Evolutionary conservation across 2,797 vertebrate species (phyloP).

Genomic region (Hyperoplus lanceolatus): DNA sequence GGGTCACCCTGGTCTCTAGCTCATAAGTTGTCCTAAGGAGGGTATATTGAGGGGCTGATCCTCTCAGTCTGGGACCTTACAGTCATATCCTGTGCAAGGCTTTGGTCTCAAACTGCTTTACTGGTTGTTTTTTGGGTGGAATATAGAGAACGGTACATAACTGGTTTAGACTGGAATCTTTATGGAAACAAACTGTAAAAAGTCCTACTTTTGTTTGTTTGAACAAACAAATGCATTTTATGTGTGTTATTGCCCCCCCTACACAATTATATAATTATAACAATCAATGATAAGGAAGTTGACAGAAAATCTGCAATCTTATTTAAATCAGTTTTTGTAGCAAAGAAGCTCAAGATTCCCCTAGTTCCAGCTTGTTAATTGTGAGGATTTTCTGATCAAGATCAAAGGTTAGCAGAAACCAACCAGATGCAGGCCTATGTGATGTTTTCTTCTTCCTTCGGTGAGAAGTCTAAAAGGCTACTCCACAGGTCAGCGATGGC

Average conservation of each 20-base stretch:
- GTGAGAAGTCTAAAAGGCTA: slow-evolving; percentile 18
- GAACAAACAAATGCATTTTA: slow-evolving; percentile 6
- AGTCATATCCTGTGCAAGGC: slow-evolving; percentile 83
- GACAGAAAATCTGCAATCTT: neutral
- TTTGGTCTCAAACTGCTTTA: slow-evolving; percentile 70
- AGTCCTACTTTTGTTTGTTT: slow-evolving; percentile 14
- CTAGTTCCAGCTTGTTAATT: neutral
- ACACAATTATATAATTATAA: neutral
- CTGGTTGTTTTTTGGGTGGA: slow-evolving; percentile 66
- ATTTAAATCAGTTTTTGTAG: neutral
- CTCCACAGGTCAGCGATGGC: slow-evolving; percentile 45
- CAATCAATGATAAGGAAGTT: neutral
- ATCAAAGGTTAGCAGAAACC: neutral
- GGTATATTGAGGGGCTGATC: slow-evolving; percentile 81
- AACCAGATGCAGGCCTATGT: slow-evolving; percentile 6
- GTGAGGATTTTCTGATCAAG: neutral
- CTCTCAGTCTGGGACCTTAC: slow-evolving; percentile 79
- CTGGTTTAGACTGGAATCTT: slow-evolving; percentile 66
- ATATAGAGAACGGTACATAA: slow-evolving; percentile 31
- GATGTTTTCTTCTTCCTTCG: slow-evolving; percentile 6
- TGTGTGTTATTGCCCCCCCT: neutral
- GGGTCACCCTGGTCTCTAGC: slow-evolving; percentile 63
- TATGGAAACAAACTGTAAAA: slow-evolving; percentile 16
- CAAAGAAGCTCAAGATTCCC: neutral
- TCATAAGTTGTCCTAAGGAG: slow-evolving; percentile 79